Conservation (phyloP, 2,888 invertebrate species). For the Phortica okadai region DNA sequence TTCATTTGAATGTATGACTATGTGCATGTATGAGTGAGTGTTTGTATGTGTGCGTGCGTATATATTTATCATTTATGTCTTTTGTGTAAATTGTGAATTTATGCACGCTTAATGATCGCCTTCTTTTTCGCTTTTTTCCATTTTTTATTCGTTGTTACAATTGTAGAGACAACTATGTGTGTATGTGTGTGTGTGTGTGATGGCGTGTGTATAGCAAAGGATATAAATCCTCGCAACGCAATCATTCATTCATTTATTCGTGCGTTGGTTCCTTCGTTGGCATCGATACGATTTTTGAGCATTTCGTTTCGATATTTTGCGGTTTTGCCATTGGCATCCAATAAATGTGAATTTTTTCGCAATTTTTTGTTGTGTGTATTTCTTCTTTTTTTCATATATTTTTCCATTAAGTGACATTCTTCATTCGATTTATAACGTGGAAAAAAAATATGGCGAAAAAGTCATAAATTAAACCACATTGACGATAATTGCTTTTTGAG, state of each 20-base stretch:
- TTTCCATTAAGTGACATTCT: not conserved
- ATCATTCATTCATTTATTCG: not conserved
- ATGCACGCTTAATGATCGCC: conserved; percentile 55
- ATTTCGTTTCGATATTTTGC: not conserved
- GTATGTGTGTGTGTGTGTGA: not conserved
- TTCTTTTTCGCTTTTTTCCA: not conserved
- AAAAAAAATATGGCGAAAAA: conserved; percentile 12
- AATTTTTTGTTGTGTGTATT: not conserved
- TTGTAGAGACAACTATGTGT: not conserved
- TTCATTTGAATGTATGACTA: not conserved
- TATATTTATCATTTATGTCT: conserved; percentile 35
- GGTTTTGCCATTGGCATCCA: not conserved
- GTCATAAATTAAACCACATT: conserved; percentile 28
- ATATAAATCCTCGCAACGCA: conserved; percentile 5
- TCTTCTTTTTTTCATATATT: conserved; percentile 2
- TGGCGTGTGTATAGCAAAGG: not conserved
- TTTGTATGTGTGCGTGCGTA: conserved; percentile 49
- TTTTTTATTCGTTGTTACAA: not conserved
- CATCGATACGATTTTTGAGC: not conserved
- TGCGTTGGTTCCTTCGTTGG: not conserved
- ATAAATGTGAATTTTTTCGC: not conserved
- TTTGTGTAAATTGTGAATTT: conserved; percentile 55
- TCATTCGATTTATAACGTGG: not conserved
- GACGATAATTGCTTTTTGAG: conserved; percentile 14
- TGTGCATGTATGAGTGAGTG: not conserved